Base-by-base conservation (phyloP, 2,888 invertebrate species). In the Heteromurus nitidus region DNA sequence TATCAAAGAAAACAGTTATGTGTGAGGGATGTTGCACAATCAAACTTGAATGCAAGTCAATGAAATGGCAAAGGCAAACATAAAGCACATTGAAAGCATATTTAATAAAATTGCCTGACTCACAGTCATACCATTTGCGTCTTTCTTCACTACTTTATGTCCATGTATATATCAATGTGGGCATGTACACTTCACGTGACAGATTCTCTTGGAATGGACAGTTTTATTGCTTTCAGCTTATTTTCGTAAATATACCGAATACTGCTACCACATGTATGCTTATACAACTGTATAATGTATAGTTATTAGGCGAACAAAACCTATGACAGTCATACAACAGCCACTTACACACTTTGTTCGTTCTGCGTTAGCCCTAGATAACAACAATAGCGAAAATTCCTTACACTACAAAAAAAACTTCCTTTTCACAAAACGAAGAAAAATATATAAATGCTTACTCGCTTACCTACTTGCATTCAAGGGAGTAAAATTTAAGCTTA, bases 41-140 rank as follows among this genome's bases (percentile, higher is more conserved):
- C 74, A 74, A 65, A 65, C 53, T 64, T 73, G 64, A 64, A 64
- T 73, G 74, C 60, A 65, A 50, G 42, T 73, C 62, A 70, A 42
- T 62, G 62, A 58, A 73, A 50, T 74, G 74, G 65, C 74, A 74
- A n/a, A 74, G 74, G 74, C 74, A 74, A 74, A 64, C 64, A 64
- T 65, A 36, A 47, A 47, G 30, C n/a, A 50, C n/a, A 50, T 20
- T 50, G 50, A 50, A 50, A 20, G 20, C 50, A 50, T 50, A 50
- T 18, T 50, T 36, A 36, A 36, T 36, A 36, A 36, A 9, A 36
- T 36, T 36, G 36, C 13, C 36, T 36, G 13, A 5, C 13, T 36
- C 36, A 36, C 36, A 36, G n/a, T 36, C 36, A 36, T 36, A 9
- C 13, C 13, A 13, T 36, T 5, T 9, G 36, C 13, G 13, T 36